Evolutionary conservation across 2,113 vertebrate genomes (phyloP), one percentile per base, ranked within the genome.

Genomic region (Indicator maculatus): DNA sequence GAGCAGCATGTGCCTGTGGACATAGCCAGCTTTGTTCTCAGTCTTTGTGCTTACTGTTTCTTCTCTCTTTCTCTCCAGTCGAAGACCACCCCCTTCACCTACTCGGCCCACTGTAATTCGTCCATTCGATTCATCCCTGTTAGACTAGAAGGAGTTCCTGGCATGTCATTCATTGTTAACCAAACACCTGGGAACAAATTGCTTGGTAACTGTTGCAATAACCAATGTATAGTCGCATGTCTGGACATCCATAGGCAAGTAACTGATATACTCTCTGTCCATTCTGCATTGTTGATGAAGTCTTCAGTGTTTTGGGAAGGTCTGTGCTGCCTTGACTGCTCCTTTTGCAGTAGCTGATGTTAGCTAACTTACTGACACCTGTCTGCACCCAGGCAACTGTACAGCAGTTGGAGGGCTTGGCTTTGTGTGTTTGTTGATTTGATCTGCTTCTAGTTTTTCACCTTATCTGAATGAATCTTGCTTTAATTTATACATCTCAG

Each of bases 71-170:
- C 93, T 97, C 97, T 98, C 95, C 96, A 98, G 98, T 97, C 97
- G 97, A 97, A 98, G 97, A 97, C 98, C 98, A 92, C 98, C 97
- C 97, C 98, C 98, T 94, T 98, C 98, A 96, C 97, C 98, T 96
- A 98, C 98, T 96, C 97, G 97, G 69, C 97, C 98, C 97, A 97
- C 98, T 96, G 97, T 98, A 96, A 98, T 97, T 92, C 97, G 98
- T 79, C 97, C 97, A 11, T 96, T 98, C 97, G 98, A 98, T 67
- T 97, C 98, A 67, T 97, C 98, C 89, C 92, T 98, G 83, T 97
- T 98, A 97, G 97, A 98, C 96, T 98, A 98, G 97, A 94, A 4
- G 97, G 93, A 96, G 93, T 95, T 79, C 95, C 97, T 96, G 96
- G 95, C 97, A 95, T 97, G 97, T 86, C 96, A 88, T 76, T 97